Evolutionary conservation across 2,113 vertebrate species (phyloP).

Genomic region (Clupea harengus): DNA sequence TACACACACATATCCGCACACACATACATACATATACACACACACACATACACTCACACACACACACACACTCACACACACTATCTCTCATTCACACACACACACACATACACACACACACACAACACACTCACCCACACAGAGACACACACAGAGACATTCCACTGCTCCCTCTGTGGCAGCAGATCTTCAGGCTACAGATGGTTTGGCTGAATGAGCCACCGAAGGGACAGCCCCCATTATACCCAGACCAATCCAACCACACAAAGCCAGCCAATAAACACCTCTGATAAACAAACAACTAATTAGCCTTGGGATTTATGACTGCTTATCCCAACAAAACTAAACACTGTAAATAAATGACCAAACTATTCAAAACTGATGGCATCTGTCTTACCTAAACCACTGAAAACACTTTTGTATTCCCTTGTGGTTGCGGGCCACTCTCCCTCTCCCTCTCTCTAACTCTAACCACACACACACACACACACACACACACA

Average conservation of each 20-base stretch:
- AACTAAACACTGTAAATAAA: too few relatives aligned
- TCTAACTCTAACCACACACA: too few relatives aligned
- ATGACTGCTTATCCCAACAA: neutral
- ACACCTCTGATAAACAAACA: neutral
- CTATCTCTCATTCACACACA: slow-evolving; percentile 8
- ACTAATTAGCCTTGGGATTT: neutral
- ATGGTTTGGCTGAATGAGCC: slow-evolving; percentile 55
- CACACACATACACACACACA: slow-evolving; percentile 22
- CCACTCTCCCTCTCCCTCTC: too few relatives aligned
- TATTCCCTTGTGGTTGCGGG: too few relatives aligned
- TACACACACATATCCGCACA: slow-evolving; percentile 20
- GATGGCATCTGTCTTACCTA: too few relatives aligned
- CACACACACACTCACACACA: slow-evolving; percentile 21
- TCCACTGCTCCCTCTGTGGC: slow-evolving; percentile 38
- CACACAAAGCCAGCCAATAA: slow-evolving; percentile 17
- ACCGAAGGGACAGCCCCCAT: slow-evolving; percentile 49
- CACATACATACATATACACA: slow-evolving; percentile 26
- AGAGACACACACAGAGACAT: neutral
- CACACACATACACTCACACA: slow-evolving; percentile 38
- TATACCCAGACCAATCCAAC: slow-evolving; percentile 38
- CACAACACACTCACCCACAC: slow-evolving; percentile 35
- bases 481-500: too few relatives aligned
- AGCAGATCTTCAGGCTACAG: slow-evolving; percentile 45
- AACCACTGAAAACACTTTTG: too few relatives aligned
- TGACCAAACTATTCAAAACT: too few relatives aligned